These are phyloP conservation scores for Melieria crassipennis DNA, from an alignment of 2,888 invertebrate species.

Conservation along the genomic window DNA sequence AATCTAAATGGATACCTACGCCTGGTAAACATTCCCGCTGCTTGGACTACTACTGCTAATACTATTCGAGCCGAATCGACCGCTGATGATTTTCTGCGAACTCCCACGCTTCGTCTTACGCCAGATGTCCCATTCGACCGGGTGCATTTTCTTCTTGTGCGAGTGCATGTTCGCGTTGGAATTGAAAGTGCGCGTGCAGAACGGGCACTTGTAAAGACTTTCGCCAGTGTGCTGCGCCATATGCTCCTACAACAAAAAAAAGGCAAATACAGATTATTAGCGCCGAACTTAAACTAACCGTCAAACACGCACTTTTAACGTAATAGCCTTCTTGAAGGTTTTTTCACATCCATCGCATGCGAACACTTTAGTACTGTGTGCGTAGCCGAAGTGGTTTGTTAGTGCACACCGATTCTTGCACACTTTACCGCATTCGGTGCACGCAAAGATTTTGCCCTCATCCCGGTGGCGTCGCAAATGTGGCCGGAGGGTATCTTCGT, in stretches of 20 bases:
- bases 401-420: slow-evolving; percentile 62
- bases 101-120: slow-evolving; percentile 57
- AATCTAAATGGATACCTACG: not conserved
- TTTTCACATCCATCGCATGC: slow-evolving; percentile 62
- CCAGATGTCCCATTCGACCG: slow-evolving; percentile 57
- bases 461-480: slow-evolving; percentile 62
- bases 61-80: too few species aligned
- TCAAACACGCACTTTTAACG: slow-evolving; percentile 54
- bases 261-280: not conserved
- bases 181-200: slow-evolving; percentile 64
- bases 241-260: slow-evolving; percentile 54
- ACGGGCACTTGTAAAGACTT: slow-evolving; percentile 63
- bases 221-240: slow-evolving; percentile 65
- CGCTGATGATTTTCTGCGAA: slow-evolving; percentile 50
- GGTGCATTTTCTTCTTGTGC: slow-evolving; percentile 63
- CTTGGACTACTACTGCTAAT: too few species aligned
- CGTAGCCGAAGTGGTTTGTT: slow-evolving; percentile 61
- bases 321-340: slow-evolving; percentile 62
- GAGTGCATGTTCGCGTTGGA: slow-evolving; percentile 65
- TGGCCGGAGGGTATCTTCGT: slow-evolving; percentile 61
- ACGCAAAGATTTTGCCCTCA: slow-evolving; percentile 39
- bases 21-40: too few species aligned
- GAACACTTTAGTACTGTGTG: slow-evolving; percentile 58
- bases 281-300: not conserved
- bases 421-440: slow-evolving; percentile 59